Conservation (phyloP, 2,797 vertebrate genomes). For the Poecilia wingei region DNA sequence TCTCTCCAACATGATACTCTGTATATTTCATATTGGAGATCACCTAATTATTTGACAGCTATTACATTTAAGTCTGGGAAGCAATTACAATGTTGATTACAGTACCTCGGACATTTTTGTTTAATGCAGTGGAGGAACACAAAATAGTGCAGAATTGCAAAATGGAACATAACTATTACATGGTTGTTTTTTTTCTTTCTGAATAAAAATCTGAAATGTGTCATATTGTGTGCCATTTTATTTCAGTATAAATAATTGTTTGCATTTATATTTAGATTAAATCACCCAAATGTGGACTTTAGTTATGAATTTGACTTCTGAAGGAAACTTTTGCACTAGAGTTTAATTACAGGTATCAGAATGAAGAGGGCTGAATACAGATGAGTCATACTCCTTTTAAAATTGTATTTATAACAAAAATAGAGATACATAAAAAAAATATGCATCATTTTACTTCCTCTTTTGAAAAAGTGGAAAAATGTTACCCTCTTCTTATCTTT, state of each 20-base stretch:
- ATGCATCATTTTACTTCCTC: background rate
- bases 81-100: background rate
- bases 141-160: background rate
- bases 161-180: background rate
- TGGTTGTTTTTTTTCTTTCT: background rate
- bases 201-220: background rate
- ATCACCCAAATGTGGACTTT: background rate
- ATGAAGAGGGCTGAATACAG: background rate
- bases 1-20: too few species aligned
- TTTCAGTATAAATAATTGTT: background rate
- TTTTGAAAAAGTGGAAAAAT: background rate
- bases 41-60: background rate
- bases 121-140: background rate
- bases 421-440: background rate
- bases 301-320: background rate
- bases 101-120: background rate
- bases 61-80: background rate
- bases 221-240: background rate
- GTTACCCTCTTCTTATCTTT: background rate
- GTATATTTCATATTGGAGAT: background rate
- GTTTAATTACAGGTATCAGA: background rate
- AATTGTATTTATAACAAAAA: background rate
- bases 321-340: background rate
- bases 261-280: background rate
- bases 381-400: background rate